A percentile compares a stretch with the other conserved stretches of the same genome.
These are phyloP conservation scores for Plestiodon gilberti DNA, from an alignment of 2,113 vertebrate species.

Conservation along the genomic window DNA sequence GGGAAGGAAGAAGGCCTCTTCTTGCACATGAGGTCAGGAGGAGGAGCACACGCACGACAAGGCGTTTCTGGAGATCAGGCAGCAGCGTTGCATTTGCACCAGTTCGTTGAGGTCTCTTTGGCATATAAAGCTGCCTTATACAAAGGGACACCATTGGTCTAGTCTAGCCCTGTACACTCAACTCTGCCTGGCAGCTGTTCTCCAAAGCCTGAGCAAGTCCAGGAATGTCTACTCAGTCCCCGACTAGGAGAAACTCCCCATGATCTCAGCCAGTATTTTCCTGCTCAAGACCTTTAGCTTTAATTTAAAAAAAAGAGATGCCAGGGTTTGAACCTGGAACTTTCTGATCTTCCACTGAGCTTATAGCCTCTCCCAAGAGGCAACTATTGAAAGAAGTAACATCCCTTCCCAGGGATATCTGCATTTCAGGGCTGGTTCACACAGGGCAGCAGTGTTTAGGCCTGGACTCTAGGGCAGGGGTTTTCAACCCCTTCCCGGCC, in stretches of 20 bases:
- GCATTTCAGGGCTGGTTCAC: not conserved
- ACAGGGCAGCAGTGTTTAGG: not conserved
- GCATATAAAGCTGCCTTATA: not conserved
- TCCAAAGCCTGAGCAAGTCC: not conserved
- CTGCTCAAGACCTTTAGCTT: not conserved
- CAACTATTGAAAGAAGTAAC: not conserved
- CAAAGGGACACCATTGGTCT: not conserved
- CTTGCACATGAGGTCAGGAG: not conserved
- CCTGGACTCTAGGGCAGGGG: too few species aligned
- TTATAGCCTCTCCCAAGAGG: not conserved
- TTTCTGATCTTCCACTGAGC: not conserved
- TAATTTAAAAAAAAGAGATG: too few species aligned
- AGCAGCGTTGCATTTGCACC: not conserved
- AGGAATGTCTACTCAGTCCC: not conserved
- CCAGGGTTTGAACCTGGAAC: not conserved
- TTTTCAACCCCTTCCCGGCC: too few species aligned
- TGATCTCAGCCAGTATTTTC: not conserved
- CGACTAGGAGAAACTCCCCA: not conserved
- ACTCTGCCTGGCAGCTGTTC: not conserved
- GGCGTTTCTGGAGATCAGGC: not conserved
- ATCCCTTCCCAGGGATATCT: not conserved
- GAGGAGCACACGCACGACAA: not conserved
- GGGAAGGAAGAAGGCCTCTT: too few species aligned
- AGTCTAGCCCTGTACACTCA: too few species aligned
- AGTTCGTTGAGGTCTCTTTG: not conserved